These are phyloP conservation scores for Margaritifera margaritifera DNA, from an alignment of 2,888 invertebrate species.

Conservation along the genomic window DNA sequence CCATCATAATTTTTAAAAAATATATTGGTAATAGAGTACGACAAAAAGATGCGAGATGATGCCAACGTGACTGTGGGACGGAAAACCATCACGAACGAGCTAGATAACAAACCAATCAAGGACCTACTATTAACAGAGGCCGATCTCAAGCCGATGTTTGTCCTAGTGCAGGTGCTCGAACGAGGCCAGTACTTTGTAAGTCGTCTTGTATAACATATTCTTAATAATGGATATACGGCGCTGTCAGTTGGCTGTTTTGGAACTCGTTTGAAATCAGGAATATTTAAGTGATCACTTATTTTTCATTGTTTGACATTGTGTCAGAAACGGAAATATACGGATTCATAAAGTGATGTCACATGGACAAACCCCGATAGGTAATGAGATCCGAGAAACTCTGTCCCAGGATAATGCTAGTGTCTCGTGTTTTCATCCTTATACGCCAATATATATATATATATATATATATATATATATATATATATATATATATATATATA, in stretches of 20 bases:
- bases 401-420: too few relatives aligned
- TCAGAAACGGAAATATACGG: too few relatives aligned
- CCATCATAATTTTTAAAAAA: constrained; percentile 11
- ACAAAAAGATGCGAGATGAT: constrained; percentile 30
- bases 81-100: constrained; percentile 59
- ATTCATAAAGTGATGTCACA: too few relatives aligned
- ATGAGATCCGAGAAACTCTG: too few relatives aligned
- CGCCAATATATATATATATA: too few relatives aligned
- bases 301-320: too few relatives aligned
- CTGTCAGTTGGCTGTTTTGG: neutral
- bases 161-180: constrained; percentile 59
- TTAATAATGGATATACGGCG: neutral
- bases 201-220: constrained; percentile 1
- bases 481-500: too few relatives aligned
- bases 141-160: constrained; percentile 57
- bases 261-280: neutral
- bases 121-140: constrained; percentile 51
- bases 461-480: too few relatives aligned
- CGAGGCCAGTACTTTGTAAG: constrained; percentile 65
- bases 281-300: too few relatives aligned
- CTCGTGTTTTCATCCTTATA: too few relatives aligned
- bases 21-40: constrained; percentile 36
- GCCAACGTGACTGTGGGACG: constrained; percentile 34
- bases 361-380: too few relatives aligned
- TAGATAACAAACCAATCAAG: constrained; percentile 52